Conservation (phyloP, 2,113 vertebrate genomes). For the Poecile atricapillus region DNA sequence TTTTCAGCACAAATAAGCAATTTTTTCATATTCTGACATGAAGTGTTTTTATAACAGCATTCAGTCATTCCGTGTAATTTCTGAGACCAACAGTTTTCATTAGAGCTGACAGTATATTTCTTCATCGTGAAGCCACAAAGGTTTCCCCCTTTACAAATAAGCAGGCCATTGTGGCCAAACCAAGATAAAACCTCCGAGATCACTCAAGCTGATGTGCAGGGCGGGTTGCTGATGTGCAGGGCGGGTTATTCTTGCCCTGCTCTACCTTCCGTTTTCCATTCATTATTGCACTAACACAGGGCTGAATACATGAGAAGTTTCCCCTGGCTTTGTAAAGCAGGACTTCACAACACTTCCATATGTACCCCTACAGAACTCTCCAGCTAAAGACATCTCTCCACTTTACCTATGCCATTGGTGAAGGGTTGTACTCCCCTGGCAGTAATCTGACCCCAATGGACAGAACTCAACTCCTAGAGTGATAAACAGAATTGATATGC, state of each 20-base stretch:
- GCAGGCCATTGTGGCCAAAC: background rate
- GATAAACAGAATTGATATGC: background rate
- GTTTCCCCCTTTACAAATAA: background rate
- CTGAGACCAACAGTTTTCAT: background rate
- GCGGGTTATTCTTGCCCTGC: background rate
- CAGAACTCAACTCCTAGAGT: background rate
- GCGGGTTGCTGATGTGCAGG: fast-evolving
- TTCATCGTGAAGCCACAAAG: background rate
- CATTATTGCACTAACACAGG: background rate
- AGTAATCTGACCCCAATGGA: background rate
- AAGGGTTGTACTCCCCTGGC: background rate
- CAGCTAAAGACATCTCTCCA: background rate
- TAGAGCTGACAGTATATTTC: background rate
- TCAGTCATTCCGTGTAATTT: background rate
- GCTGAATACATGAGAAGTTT: background rate
- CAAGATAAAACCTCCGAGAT: fast-evolving
- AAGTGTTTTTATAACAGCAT: background rate
- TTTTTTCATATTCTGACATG: background rate
- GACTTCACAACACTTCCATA: background rate
- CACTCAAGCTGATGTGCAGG: fast-evolving
- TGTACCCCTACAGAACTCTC: background rate
- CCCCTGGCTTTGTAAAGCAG: background rate
- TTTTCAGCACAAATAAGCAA: slow-evolving; percentile 1
- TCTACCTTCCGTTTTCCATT: background rate
- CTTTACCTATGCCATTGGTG: background rate